Evolutionary conservation across 1,140 invertebrate species (phyloP).

Genomic region (Trichonephila clavipes): DNA sequence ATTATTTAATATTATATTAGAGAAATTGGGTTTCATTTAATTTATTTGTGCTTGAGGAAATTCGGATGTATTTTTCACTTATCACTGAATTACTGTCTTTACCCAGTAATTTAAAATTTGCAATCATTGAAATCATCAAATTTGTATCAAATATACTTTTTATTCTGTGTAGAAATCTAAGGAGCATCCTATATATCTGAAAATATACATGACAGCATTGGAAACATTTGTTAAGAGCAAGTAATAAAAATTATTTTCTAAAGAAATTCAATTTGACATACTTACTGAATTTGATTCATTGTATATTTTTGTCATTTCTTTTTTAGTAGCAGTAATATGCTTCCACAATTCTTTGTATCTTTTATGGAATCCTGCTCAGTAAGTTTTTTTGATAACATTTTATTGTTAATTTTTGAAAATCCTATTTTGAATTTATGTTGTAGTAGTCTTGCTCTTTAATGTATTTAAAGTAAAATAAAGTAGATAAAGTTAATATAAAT

Average conservation of each 20-base stretch:
- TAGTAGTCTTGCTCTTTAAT: no score
- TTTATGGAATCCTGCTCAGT: constrained; percentile 57
- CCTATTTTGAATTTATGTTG: no score
- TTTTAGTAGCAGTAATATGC: constrained; percentile 47
- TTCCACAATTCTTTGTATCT: constrained; percentile 49
- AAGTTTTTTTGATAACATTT: background rate
- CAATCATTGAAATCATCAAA: no score
- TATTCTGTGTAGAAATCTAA: constrained; percentile 6
- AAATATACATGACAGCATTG: constrained; percentile 51
- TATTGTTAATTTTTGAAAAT: background rate
- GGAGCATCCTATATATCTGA: background rate
- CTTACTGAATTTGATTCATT: background rate
- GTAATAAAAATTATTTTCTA: background rate
- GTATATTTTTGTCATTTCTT: background rate
- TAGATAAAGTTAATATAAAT: no score
- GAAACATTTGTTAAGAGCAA: constrained; percentile 49
- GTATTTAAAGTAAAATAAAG: no score
- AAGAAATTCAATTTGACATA: no score
- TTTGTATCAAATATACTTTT: background rate
- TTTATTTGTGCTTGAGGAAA: no score
- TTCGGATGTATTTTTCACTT: no score
- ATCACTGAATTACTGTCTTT: no score
- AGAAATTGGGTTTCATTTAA: no score
- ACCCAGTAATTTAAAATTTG: no score
- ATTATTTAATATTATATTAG: no score